Percentiles rank a stretch among this genome's conserved stretches.
Conservation (phyloP, 1,140 invertebrate species). For the Streblospio benedicti region DNA sequence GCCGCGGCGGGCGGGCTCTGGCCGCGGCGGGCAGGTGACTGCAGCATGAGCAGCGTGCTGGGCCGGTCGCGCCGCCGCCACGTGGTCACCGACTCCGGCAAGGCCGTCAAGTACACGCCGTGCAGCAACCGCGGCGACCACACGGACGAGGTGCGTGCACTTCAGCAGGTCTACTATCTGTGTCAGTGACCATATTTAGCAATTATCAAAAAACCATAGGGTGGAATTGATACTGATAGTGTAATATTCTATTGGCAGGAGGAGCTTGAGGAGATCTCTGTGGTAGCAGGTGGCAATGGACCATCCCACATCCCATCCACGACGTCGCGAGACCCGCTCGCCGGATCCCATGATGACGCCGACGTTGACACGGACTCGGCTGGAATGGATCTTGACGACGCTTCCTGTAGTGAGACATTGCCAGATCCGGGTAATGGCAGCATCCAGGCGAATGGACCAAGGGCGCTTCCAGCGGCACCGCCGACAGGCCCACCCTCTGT, state of each 20-base stretch:
- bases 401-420: too few relatives aligned
- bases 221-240: too few relatives aligned
- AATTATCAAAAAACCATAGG: too few relatives aligned
- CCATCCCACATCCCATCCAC: not conserved
- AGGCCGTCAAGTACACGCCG: slow-evolving; percentile 49
- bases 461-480: slow-evolving; percentile 52
- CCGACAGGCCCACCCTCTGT: too few relatives aligned
- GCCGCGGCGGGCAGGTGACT: not conserved
- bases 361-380: slow-evolving; percentile 13
- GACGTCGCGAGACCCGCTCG: slow-evolving; percentile 5
- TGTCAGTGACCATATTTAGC: too few relatives aligned
- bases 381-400: slow-evolving; percentile 47
- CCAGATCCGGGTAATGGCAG: too few relatives aligned
- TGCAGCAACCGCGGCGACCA: slow-evolving; percentile 36
- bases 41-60: not conserved
- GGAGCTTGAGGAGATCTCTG: slow-evolving; percentile 68
- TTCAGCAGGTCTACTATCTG: too few relatives aligned
- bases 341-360: slow-evolving; percentile 1
- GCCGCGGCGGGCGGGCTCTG: too few relatives aligned
- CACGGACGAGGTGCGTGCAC: slow-evolving; percentile 49
- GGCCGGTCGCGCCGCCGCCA: not conserved
- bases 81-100: slow-evolving; percentile 8
- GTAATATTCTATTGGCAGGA: not conserved
- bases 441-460: slow-evolving; percentile 56
- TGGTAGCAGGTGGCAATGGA: slow-evolving; percentile 46